phyloP scores from a whole-genome alignment of 2,888 invertebrate genomes.

The Drosophila crucigera region DNA sequence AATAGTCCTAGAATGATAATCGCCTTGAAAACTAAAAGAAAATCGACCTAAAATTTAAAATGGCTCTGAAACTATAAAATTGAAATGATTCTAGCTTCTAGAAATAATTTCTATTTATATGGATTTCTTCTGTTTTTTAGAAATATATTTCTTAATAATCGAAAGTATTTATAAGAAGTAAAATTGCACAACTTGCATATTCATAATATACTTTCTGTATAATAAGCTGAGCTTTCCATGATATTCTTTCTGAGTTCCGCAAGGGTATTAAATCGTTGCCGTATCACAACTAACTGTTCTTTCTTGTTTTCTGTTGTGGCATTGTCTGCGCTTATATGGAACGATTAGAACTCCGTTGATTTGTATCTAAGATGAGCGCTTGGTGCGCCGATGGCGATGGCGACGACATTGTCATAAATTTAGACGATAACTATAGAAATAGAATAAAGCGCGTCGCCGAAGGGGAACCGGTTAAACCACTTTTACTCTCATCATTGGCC shows the following conservation, averaged over 20 bases:
- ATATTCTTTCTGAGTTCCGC: background rate
- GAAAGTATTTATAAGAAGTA: background rate
- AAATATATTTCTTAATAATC: background rate
- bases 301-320: constrained; percentile 16
- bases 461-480: constrained; percentile 72
- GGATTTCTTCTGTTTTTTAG: background rate
- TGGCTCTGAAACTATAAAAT: too few species aligned
- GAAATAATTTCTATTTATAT: background rate
- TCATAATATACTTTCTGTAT: background rate
- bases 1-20: too few species aligned
- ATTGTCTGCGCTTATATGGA: constrained; percentile 45
- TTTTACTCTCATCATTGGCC: constrained; percentile 76
- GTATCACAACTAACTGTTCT: background rate
- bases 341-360: constrained; percentile 61
- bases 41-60: too few species aligned
- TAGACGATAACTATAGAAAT: constrained; percentile 74
- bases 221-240: background rate
- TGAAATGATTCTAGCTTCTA: background rate
- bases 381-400: constrained; percentile 11
- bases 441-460: constrained; percentile 57
- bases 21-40: too few species aligned
- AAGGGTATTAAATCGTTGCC: background rate
- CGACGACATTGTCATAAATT: constrained; percentile 63
- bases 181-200: background rate
- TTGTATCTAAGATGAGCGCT: constrained; percentile 67